phyloP scores from a whole-genome alignment of 2,888 invertebrate genomes.

The Epinotia brunnichana region DNA sequence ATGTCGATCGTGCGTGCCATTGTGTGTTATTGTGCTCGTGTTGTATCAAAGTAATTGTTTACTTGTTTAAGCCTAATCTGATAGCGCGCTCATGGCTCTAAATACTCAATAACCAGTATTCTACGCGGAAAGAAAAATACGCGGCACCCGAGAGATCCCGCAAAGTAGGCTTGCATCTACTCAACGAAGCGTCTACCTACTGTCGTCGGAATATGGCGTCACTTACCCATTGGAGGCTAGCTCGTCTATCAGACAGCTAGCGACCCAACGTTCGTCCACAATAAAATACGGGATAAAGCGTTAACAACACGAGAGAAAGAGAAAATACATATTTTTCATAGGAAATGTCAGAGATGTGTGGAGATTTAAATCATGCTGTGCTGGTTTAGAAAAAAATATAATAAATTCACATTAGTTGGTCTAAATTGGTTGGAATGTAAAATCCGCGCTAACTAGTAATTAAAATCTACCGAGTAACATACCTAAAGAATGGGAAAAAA shows the following conservation, averaged over 20 bases:
- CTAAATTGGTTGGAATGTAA: slow-evolving; percentile 29
- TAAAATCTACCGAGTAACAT: slow-evolving; percentile 24
- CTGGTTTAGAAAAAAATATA: slow-evolving; percentile 52
- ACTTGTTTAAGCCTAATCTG: slow-evolving; percentile 20
- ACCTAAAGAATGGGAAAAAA: slow-evolving; percentile 29
- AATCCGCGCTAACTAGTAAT: slow-evolving; percentile 36
- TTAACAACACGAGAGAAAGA: slow-evolving; percentile 78
- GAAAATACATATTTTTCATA: slow-evolving; percentile 73
- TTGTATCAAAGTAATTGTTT: slow-evolving; percentile 52
- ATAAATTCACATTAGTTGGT: slow-evolving; percentile 20
- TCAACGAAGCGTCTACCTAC: slow-evolving; percentile 76
- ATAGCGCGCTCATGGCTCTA: slow-evolving; percentile 27
- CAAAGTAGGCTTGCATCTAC: slow-evolving; percentile 60
- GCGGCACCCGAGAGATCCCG: slow-evolving; percentile 40
- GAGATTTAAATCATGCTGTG: slow-evolving; percentile 75
- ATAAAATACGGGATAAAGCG: slow-evolving; percentile 77
- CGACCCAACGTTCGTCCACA: slow-evolving; percentile 68
- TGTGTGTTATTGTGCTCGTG: slow-evolving; percentile 33
- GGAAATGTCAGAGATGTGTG: slow-evolving; percentile 68
- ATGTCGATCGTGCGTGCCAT: slow-evolving; percentile 47
- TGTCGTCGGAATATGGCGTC: slow-evolving; percentile 57
- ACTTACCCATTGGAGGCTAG: slow-evolving; percentile 92
- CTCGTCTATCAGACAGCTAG: slow-evolving; percentile 94
- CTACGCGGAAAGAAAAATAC: slow-evolving; percentile 50
- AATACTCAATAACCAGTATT: slow-evolving; percentile 31